A percentile compares a stretch with the other conserved stretches of the same genome.
phyloP scores from a whole-genome alignment of 2,113 vertebrate genomes.

The Glaucidium brasilianum region DNA sequence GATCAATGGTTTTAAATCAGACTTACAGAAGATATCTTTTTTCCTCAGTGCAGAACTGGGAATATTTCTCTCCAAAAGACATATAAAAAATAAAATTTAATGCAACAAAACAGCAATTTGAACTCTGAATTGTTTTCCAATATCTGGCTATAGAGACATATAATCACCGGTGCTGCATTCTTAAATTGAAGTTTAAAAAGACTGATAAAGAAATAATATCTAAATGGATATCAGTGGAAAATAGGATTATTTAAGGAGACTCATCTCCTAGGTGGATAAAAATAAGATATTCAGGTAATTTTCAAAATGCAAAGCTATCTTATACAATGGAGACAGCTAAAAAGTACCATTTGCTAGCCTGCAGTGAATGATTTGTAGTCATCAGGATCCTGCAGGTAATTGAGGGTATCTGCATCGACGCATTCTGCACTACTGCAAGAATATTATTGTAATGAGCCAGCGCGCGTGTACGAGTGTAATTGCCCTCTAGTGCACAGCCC shows the following conservation, averaged over 20 bases:
- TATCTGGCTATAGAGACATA: background rate
- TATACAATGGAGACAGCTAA: conserved; percentile 46
- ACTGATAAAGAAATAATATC: conserved; percentile 50
- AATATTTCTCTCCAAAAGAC: conserved; percentile 18
- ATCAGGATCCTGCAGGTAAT: conserved; percentile 70
- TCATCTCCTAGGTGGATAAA: conserved; percentile 56
- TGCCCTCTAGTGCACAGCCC: conserved; percentile 68
- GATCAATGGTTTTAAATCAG: background rate
- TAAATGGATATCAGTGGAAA: conserved; percentile 48
- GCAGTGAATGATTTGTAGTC: conserved; percentile 65
- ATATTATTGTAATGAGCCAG: conserved; percentile 31
- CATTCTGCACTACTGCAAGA: conserved; percentile 34
- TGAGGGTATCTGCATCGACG: conserved; percentile 60
- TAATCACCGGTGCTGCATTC: conserved; percentile 26
- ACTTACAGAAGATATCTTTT: background rate
- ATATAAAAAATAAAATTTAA: conserved; percentile 37
- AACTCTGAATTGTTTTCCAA: conserved; percentile 57
- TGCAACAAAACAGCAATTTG: conserved; percentile 26
- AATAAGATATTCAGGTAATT: conserved; percentile 69
- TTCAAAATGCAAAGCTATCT: conserved; percentile 65
- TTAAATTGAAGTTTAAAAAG: conserved; percentile 43
- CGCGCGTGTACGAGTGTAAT: background rate
- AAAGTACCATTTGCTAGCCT: conserved; percentile 62
- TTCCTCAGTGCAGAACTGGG: background rate
- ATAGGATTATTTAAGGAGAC: conserved; percentile 60